Evolutionary conservation across 2,113 vertebrate species (phyloP).

Genomic region (Misgurnus anguillicaudatus): DNA sequence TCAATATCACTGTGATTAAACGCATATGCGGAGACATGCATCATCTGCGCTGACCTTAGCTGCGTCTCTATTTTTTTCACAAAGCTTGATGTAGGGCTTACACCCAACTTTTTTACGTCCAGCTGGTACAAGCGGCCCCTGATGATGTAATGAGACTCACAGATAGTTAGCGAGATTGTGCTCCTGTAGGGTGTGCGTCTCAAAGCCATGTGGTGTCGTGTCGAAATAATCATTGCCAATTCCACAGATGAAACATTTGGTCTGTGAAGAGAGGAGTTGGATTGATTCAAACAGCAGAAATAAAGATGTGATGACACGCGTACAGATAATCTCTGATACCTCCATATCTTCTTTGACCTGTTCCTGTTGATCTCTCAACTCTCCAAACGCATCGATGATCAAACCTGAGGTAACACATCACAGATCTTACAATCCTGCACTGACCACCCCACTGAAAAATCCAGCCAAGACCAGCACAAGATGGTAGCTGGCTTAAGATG

Average conservation of each 20-base stretch:
- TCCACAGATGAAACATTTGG: slow-evolving; percentile 98
- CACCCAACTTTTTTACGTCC: too few relatives aligned
- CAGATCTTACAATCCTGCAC: background rate
- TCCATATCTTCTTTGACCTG: slow-evolving; percentile 99
- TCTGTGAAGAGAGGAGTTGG: slow-evolving; percentile 72
- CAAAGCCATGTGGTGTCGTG: slow-evolving; percentile 95
- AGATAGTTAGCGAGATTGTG: slow-evolving; percentile 99
- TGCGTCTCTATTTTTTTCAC: too few relatives aligned
- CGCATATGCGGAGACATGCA: too few relatives aligned
- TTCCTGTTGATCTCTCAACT: slow-evolving; percentile 97
- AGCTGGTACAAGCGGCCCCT: too few relatives aligned
- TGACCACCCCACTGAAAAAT: too few relatives aligned
- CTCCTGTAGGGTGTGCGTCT: slow-evolving; percentile 98
- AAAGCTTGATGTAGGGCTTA: too few relatives aligned
- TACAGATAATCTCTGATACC: slow-evolving; percentile 71
- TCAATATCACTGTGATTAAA: too few relatives aligned
- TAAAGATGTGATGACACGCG: background rate
- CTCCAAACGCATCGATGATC: slow-evolving; percentile 98
- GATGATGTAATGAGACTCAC: slow-evolving; percentile 77
- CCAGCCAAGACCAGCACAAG: too few relatives aligned
- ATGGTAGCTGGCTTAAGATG: too few relatives aligned
- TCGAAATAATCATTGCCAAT: slow-evolving; percentile 99
- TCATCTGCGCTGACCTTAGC: too few relatives aligned
- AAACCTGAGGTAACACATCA: slow-evolving; percentile 77
- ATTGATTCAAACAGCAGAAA: too few relatives aligned